Evolutionary conservation across 2,797 vertebrate species (phyloP).

Genomic region (Echiichthys vipera): DNA sequence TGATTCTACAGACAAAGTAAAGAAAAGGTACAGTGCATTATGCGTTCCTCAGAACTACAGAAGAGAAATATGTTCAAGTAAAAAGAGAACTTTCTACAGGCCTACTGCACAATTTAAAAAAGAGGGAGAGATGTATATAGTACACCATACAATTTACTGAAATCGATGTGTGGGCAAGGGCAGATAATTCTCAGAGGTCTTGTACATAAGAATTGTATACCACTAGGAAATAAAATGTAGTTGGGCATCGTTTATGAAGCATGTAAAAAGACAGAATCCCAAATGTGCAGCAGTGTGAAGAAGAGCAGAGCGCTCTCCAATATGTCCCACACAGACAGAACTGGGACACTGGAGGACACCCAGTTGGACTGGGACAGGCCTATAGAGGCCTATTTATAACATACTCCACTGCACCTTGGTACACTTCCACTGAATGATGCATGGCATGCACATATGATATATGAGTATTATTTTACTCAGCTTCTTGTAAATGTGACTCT

Average conservation of each 20-base stretch:
- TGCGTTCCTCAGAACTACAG: not conserved
- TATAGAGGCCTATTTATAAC: constrained; percentile 68
- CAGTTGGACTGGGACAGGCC: constrained; percentile 55
- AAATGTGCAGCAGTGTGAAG: constrained; percentile 45
- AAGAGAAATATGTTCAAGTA: not conserved
- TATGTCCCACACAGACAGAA: constrained; percentile 75
- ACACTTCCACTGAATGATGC: constrained; percentile 54
- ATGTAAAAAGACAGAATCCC: constrained; percentile 30
- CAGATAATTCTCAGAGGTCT: constrained; percentile 31
- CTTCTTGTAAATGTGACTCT: constrained; percentile 11
- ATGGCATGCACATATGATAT: constrained; percentile 38
- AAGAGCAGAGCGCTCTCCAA: constrained; percentile 54
- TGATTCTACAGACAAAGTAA: not conserved
- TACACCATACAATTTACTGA: not conserved
- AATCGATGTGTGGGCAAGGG: not conserved
- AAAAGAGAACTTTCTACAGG: not conserved
- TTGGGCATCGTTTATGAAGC: constrained; percentile 4
- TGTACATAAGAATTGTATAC: constrained; percentile 11
- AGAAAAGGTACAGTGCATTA: not conserved
- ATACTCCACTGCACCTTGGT: constrained; percentile 48
- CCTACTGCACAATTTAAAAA: not conserved
- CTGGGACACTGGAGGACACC: constrained; percentile 73
- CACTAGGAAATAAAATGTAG: constrained; percentile 33
- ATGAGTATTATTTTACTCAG: constrained; percentile 25
- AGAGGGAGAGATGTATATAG: not conserved